Percentiles rank a stretch among this genome's conserved stretches.
Conservation (phyloP, 1,140 invertebrate genomes). For the Leptinotarsa undecemlineata region DNA sequence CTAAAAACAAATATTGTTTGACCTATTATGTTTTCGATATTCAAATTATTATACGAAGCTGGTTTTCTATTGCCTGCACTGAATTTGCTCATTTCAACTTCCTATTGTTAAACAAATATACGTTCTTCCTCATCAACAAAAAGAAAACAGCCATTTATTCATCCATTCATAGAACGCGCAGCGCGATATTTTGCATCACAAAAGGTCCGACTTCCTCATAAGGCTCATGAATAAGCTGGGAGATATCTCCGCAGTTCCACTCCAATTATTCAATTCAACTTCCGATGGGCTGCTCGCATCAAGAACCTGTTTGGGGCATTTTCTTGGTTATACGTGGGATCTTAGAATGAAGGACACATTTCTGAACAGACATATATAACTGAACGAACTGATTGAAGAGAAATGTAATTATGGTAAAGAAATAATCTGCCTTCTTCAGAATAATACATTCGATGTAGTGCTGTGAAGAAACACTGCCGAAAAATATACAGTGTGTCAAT, state of each 20-base stretch:
- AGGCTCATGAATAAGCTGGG: background rate
- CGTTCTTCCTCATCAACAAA: background rate
- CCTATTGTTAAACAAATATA: background rate
- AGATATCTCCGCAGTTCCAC: slow-evolving; percentile 20
- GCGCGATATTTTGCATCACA: slow-evolving; percentile 15
- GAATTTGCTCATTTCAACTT: background rate
- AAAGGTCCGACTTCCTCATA: slow-evolving; percentile 17
- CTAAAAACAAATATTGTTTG: background rate
- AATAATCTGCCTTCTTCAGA: no score
- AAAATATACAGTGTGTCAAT: no score
- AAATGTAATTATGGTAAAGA: no score
- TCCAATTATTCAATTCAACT: slow-evolving; percentile 24
- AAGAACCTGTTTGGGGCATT: slow-evolving; percentile 7
- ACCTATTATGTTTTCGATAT: background rate
- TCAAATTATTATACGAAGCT: background rate
- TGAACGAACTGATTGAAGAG: no score
- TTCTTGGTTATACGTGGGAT: background rate
- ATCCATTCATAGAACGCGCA: background rate
- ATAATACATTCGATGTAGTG: no score
- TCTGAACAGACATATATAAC: no score
- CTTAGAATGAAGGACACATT: background rate
- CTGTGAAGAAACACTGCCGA: no score
- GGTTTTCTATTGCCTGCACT: background rate
- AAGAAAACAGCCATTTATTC: background rate
- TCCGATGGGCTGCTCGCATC: background rate